These are phyloP conservation scores for Calliscelio sp. DNA, from an alignment of 2,888 invertebrate genomes.

Conservation along the genomic window DNA sequence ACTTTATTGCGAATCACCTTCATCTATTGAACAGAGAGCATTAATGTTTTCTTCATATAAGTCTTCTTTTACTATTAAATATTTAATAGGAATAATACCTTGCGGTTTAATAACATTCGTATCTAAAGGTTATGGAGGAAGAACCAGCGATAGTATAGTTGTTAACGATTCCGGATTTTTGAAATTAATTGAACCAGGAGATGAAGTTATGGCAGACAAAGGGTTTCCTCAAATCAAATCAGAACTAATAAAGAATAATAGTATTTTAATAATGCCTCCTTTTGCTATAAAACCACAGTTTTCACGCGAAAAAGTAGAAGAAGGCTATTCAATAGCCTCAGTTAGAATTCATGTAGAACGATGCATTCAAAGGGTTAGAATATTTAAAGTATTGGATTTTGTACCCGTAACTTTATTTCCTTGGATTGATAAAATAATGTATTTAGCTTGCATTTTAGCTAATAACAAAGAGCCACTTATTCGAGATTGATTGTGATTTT, in stretches of 20 bases:
- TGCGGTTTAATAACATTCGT: slow-evolving; percentile 74
- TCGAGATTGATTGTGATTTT: no score
- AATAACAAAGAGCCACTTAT: slow-evolving; percentile 60
- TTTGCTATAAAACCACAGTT: slow-evolving; percentile 57
- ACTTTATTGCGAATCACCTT: slow-evolving; percentile 59
- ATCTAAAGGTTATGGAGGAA: slow-evolving; percentile 77
- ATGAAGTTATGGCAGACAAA: slow-evolving; percentile 17
- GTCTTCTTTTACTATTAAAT: slow-evolving; percentile 67
- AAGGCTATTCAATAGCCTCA: slow-evolving; percentile 69
- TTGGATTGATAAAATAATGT: slow-evolving; percentile 50
- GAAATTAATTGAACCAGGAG: slow-evolving; percentile 23
- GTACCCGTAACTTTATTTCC: slow-evolving; percentile 24
- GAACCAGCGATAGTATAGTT: slow-evolving; percentile 74
- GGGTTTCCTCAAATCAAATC: slow-evolving; percentile 13
- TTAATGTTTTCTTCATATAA: slow-evolving; percentile 72
- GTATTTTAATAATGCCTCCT: slow-evolving; percentile 73
- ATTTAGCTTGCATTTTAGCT: slow-evolving; percentile 47
- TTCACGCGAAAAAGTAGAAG: slow-evolving; percentile 65
- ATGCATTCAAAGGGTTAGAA: slow-evolving; percentile 57
- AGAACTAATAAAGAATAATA: slow-evolving; percentile 42
- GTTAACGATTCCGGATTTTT: slow-evolving; percentile 50
- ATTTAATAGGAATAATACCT: slow-evolving; percentile 71
- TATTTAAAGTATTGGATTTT: slow-evolving; percentile 65
- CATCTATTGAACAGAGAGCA: slow-evolving; percentile 64
- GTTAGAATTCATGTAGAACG: slow-evolving; percentile 62